phyloP scores from a whole-genome alignment of 1,140 invertebrate species.

The Berghia stephanieae region DNA sequence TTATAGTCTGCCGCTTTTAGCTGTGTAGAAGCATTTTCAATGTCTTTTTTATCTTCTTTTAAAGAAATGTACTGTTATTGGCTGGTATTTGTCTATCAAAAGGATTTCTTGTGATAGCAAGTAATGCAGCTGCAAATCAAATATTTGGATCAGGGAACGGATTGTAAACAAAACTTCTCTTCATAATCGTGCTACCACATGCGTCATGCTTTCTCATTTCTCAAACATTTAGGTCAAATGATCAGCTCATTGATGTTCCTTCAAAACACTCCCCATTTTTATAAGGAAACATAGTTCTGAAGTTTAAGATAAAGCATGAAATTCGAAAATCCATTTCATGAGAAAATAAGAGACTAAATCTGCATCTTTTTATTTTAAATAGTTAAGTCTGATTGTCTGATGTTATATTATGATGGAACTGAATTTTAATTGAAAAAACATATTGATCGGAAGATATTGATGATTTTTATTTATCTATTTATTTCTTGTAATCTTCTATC shows the following conservation, averaged over 20 bases:
- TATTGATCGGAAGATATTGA: neutral
- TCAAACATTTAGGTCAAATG: too few species aligned
- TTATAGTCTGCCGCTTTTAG: neutral
- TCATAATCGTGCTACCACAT: too few species aligned
- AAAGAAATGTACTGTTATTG: neutral
- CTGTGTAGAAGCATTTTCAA: neutral
- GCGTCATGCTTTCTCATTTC: too few species aligned
- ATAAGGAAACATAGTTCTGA: too few species aligned
- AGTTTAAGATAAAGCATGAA: neutral
- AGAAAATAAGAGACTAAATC: neutral
- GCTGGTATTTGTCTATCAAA: too few species aligned
- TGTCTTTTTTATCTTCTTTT: neutral
- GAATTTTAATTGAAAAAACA: neutral
- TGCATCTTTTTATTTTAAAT: neutral
- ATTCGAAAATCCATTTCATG: neutral
- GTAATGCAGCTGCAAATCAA: too few species aligned
- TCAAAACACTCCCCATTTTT: too few species aligned
- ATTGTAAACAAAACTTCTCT: too few species aligned
- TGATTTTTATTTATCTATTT: neutral
- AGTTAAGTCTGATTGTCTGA: neutral
- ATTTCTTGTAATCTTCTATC: constrained; percentile 18
- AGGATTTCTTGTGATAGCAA: too few species aligned
- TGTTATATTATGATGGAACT: neutral
- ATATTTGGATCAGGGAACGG: too few species aligned
- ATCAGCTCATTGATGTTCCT: too few species aligned